Base-by-base conservation (phyloP, 2,888 invertebrate species). In the Cephus nigrinus region DNA sequence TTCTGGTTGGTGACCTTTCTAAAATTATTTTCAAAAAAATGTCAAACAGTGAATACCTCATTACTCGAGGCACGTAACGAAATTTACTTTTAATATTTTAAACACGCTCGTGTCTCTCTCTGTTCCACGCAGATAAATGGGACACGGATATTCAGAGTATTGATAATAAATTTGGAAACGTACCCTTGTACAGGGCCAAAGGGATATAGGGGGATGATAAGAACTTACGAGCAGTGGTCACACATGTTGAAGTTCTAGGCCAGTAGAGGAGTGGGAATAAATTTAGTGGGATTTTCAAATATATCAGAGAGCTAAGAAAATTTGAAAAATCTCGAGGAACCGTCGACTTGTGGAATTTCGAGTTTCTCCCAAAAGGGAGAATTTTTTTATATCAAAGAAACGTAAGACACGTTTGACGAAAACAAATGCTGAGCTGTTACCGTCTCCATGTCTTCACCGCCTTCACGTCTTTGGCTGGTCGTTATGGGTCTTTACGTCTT, bases 141-240 rank as follows among this genome's bases (percentile, higher is more conserved):
- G 36, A 36, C 36, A 12, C 36, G 12, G 4, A 36, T 36, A 36
- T 36, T 36, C 36, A 4, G 12, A 36, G 12, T 36, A 36, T 36
- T 4, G 36, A 12, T 1, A 12, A 36, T 12, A 36, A 36, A 36
- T 36, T 36, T 36, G 4, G 12, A 36, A 36, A 12, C 12, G 36
- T 12, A 36, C 3, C 36, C 36, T 36, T 36, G 4, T 3, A 12
- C 12, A 36, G 36, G 12, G 1, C 3, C 12, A 12, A 55, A 23
- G 23, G 23, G 23, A 9, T 9, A 55, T 23, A 23, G 15, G 9
- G 15, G 23, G 23, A 55, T 71, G 71, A 32, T 15, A 32, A 69
- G 12, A 0, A 85, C 88, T 88, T 79, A 88, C 88, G 87, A 78
- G 86, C 88, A 88, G 80, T 88, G 88, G 73, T 88, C 88, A 35